Percentiles rank a stretch among this genome's conserved stretches.
phyloP scores from a whole-genome alignment of 1,140 invertebrate genomes.

The Steinernema feltiae region DNA sequence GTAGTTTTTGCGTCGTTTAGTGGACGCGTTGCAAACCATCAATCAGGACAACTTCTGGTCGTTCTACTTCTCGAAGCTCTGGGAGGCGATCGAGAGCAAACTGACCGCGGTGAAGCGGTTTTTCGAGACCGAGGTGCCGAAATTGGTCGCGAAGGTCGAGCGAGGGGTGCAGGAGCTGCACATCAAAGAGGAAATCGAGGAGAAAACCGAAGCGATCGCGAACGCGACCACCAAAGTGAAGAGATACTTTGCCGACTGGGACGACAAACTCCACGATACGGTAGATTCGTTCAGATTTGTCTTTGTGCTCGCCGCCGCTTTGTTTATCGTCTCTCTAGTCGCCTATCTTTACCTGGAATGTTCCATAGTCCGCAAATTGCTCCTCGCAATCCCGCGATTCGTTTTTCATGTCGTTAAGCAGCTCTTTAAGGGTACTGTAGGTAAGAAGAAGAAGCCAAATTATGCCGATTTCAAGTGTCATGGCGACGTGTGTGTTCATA shows the following conservation, averaged over 20 bases:
- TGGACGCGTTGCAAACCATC: background rate
- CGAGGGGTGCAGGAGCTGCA: background rate
- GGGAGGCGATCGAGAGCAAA: background rate
- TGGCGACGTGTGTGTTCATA: too few species aligned
- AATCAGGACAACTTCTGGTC: background rate
- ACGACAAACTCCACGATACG: background rate
- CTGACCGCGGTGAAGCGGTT: background rate
- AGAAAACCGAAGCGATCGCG: background rate
- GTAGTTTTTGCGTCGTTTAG: too few species aligned
- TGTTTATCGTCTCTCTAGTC: background rate
- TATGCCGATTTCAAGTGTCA: too few species aligned
- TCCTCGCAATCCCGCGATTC: background rate
- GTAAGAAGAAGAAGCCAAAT: background rate
- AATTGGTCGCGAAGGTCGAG: background rate
- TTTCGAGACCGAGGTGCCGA: background rate
- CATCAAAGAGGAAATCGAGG: background rate
- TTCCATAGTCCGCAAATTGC: background rate
- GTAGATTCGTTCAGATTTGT: background rate
- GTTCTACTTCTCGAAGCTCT: background rate
- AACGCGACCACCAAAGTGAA: slow-evolving; percentile 8
- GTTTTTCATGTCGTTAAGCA: background rate
- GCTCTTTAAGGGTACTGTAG: background rate
- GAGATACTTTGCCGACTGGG: background rate
- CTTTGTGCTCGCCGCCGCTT: background rate
- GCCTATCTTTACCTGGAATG: background rate